Evolutionary conservation across 2,888 invertebrate species (phyloP).

Genomic region (Antitype chi): DNA sequence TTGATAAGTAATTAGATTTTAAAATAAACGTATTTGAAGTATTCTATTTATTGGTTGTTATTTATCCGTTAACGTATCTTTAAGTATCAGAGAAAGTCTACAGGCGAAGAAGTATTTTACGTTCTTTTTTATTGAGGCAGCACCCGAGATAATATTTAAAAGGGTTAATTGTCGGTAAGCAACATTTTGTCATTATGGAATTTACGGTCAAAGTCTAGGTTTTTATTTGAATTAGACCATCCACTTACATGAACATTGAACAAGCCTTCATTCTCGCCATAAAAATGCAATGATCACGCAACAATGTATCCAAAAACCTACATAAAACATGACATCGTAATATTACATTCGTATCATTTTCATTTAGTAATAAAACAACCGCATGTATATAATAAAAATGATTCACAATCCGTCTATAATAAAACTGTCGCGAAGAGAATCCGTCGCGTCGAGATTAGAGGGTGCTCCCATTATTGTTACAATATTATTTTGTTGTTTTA

Average conservation of each 20-base stretch:
- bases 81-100: no score
- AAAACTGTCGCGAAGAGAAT: conserved; percentile 77
- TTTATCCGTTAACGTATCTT: no score
- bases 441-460: conserved; percentile 79
- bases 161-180: no score
- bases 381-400: conserved; percentile 83
- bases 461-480: conserved; percentile 84
- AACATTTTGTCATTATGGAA: no score
- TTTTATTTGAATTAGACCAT: no score
- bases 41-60: background rate
- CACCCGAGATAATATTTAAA: no score
- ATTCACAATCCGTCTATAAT: conserved; percentile 83
- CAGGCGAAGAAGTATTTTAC: no score
- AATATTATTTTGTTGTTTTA: conserved; percentile 89
- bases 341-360: conserved; percentile 71
- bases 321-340: conserved; percentile 62
- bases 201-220: no score
- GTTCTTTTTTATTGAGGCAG: no score
- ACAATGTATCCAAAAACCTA: conserved; percentile 59
- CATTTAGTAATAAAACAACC: conserved; percentile 82
- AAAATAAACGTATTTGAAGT: background rate
- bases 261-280: background rate
- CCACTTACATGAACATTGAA: no score
- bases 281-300: conserved; percentile 20
- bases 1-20: conserved; percentile 47